Base-by-base conservation (phyloP, 2,113 vertebrate species). In the Chloropsis hardwickii region DNA sequence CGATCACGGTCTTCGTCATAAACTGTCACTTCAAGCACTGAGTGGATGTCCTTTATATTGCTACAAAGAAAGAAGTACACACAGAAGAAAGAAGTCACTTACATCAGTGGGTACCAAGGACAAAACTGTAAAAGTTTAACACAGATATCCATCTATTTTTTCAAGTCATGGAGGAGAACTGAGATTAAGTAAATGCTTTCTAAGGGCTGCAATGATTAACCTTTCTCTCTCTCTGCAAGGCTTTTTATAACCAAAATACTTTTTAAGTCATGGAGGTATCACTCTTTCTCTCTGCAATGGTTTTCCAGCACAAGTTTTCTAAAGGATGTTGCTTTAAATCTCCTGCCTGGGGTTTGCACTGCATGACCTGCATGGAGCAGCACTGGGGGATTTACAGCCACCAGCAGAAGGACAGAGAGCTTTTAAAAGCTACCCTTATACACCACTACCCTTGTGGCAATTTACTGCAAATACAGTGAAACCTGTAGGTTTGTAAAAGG, bases 21-120 rank as follows among this genome's bases (percentile, higher is more conserved):
- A 97, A 99, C 99, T 50, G 99, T 99, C 97, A 99, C 99, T 98
- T 99, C 99, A 48, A 99, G 98, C 62, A 99, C 98, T 2, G 99
- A 99, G 97, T 99, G 99, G 97, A 99, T 99, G 98, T 99, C 99
- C 98, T 99, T 99, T 98, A 99, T 98, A 86, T 99, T 99, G 97
- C 99, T 99, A 97, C 72, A 96, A 60, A 93, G 92, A 69, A 72
- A 95, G 95, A 85, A 92, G 88, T 33, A 90, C 53, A 91, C 62
- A 87, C n/a, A 65, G 70, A 66, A 81, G 84, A 87, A n/a, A 67
- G 51, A 29, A 96, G 89, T 94, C 94, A 96, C 77, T 86, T 72
- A 97, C 69, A 64, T 92, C 78, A 95, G 82, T 10, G 1, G 54
- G 65, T 57, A 94, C 66, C 58, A 81, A 95, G 78, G 81, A 90